Conservation (phyloP, 1,140 invertebrate species). For the Drosophila setifemur region DNA sequence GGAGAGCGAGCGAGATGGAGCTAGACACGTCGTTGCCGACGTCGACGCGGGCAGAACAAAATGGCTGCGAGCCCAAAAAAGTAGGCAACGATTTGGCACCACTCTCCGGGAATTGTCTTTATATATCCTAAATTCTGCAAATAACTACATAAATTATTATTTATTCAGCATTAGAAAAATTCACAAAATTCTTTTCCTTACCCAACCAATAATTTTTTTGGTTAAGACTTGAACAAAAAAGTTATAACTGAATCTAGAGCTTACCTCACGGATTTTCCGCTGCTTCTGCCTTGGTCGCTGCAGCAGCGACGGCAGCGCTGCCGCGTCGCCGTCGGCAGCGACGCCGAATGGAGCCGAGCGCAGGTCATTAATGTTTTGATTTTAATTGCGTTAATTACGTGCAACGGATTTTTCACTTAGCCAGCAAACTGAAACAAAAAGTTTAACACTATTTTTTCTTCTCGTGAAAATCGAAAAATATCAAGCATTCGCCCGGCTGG, state of each 20-base stretch:
- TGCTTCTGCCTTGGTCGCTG: neutral
- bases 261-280: too few species aligned
- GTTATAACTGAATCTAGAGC: too few species aligned
- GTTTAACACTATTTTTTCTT: neutral
- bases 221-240: too few species aligned
- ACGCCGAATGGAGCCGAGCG: constrained; percentile 39
- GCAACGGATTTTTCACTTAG: constrained; percentile 79
- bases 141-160: too few species aligned
- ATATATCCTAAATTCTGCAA: neutral
- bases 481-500: constrained; percentile 4
- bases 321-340: constrained; percentile 26
- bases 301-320: constrained; percentile 9
- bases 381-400: constrained; percentile 83
- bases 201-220: too few species aligned
- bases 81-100: constrained; percentile 45
- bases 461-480: constrained; percentile 5
- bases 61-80: constrained; percentile 52
- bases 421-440: constrained; percentile 3
- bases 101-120: neutral
- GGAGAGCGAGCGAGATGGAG: neutral
- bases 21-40: constrained; percentile 31
- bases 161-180: too few species aligned
- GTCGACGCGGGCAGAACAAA: constrained; percentile 39
- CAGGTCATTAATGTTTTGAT: constrained; percentile 82
- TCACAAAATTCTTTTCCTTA: too few species aligned